These are phyloP conservation scores for Oscheius sp. DNA, from an alignment of 2,888 invertebrate genomes.

Conservation along the genomic window DNA sequence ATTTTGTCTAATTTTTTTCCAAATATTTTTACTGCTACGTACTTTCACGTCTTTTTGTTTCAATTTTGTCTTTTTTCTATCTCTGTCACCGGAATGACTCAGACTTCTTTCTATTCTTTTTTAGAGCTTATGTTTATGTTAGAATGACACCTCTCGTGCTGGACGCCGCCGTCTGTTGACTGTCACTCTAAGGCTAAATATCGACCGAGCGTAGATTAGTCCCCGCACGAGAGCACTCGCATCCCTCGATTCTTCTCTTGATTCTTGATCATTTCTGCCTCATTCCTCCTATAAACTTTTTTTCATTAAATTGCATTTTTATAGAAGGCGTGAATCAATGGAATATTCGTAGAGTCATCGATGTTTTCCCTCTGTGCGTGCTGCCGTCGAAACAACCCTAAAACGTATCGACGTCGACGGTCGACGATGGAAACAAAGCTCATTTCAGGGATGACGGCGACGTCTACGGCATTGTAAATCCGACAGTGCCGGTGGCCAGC, in stretches of 20 bases:
- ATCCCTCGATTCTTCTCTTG: too few species aligned
- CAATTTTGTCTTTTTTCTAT: not conserved
- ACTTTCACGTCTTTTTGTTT: not conserved
- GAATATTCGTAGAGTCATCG: not conserved
- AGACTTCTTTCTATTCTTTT: not conserved
- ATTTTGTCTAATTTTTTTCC: too few species aligned
- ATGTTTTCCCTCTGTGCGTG: constrained; percentile 28
- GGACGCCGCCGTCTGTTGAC: constrained; percentile 29
- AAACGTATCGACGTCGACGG: constrained; percentile 13
- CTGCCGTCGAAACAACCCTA: constrained; percentile 12
- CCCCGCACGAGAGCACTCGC: constrained; percentile 10
- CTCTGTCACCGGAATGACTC: too few species aligned
- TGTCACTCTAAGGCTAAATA: constrained; percentile 31
- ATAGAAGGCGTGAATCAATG: not conserved
- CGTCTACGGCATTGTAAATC: constrained; percentile 37
- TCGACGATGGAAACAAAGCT: not conserved
- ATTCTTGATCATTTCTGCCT: not conserved
- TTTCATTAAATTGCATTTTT: not conserved
- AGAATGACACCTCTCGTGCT: constrained; percentile 22
- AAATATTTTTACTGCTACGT: not conserved
- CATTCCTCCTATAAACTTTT: not conserved
- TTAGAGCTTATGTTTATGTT: constrained; percentile 21
- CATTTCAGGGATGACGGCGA: constrained; percentile 31
- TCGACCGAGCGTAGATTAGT: constrained; percentile 34
- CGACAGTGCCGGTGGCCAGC: constrained; percentile 17